Base-by-base conservation (phyloP, 1,140 invertebrate genomes). In the Cyclina sinensis region DNA sequence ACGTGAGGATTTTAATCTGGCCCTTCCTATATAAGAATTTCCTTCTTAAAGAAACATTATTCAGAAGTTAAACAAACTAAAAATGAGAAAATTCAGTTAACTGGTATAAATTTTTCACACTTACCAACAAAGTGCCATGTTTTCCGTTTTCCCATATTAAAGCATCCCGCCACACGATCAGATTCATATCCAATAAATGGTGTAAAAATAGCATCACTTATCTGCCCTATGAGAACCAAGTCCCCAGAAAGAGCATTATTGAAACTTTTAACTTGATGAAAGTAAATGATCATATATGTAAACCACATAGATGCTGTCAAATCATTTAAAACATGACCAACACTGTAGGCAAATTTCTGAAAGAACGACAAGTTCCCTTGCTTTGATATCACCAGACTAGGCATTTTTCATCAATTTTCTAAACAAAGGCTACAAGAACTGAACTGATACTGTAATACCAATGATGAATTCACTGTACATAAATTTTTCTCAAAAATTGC, bases 291-390 rank as follows among this genome's bases (percentile, higher is more conserved):
- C n/a, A 99, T 96, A 96, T 99, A 99, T 0, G 98, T 98, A 95
- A 99, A 99, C 99, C 99, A 99, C 97, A 99, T 98, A 70, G 98
- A 98, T 48, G 98, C 98, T 96, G 98, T 99, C 9, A 99, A 96
- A 96, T 99, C 99, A 95, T 99, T 99, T 37, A 99, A 96, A 43
- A 99, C 97, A 96, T 99, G 99, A 0, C 98, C 98, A 91, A 98
- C 96, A 68, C 97, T 97, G 94, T 97, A 98, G 0, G 97, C 96
- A 1, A 97, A 84, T 65, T 92, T 92, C 84, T 92, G 87, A 16
- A 11, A 16, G 0, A 93, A 70, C 2, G 92, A 37, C 59, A 84
- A 51, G 5, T 37, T 12, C 1, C 57, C 14, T 39, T 16, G 35
- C 32, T 4, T 70, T 1, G 32, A 21, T 16, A 37, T 12, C 18